Conservation (phyloP, 2,113 vertebrate species). For the Ctenodactylus gundi region DNA sequence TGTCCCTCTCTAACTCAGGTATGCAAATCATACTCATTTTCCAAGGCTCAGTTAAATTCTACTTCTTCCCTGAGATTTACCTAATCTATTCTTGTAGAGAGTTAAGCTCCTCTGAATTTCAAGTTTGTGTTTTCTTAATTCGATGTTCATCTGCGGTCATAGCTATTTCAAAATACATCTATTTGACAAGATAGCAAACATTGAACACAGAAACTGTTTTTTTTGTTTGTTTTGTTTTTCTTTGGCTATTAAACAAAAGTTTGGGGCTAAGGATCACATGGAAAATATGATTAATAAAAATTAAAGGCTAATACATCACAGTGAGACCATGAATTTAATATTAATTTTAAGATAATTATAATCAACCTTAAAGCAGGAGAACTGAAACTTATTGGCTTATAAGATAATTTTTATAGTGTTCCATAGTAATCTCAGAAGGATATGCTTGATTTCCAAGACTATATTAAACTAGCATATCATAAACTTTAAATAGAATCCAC, state of each 20-base stretch:
- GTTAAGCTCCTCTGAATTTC: background rate
- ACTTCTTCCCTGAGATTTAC: background rate
- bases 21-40: background rate
- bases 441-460: background rate
- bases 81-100: background rate
- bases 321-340: background rate
- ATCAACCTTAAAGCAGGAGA: background rate
- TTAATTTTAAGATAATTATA: constrained; percentile 11
- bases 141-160: background rate
- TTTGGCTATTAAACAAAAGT: background rate
- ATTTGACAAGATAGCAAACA: background rate
- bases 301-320: background rate
- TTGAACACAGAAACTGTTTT: background rate
- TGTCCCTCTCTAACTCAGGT: background rate
- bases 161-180: constrained; percentile 11
- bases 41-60: background rate
- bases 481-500: background rate
- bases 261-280: background rate
- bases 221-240: background rate
- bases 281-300: constrained; percentile 4
- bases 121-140: background rate
- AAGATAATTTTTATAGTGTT: background rate
- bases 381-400: background rate
- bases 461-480: background rate
- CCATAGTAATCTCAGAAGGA: background rate